These are phyloP conservation scores for Hirtodrosophila histrioides DNA, from an alignment of 2,888 invertebrate genomes.

Conservation along the genomic window DNA sequence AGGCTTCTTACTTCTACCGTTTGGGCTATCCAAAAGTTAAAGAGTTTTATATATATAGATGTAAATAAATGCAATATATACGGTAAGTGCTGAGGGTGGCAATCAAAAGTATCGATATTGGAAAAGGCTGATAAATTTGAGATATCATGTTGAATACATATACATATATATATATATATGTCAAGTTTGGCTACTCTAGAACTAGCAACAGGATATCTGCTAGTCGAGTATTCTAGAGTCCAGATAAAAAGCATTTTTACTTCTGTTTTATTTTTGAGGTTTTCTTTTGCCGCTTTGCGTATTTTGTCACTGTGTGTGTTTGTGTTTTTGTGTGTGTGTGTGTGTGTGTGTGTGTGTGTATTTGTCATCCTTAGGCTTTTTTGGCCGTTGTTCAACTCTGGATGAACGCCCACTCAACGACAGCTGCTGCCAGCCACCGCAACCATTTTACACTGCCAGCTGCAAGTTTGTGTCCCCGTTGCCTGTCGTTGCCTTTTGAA, in stretches of 20 bases:
- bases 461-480: slow-evolving; percentile 28
- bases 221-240: background rate
- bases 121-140: too few species aligned
- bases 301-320: slow-evolving; percentile 15
- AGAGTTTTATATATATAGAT: too few species aligned
- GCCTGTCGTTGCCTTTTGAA: slow-evolving; percentile 38
- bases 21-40: too few species aligned
- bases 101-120: too few species aligned
- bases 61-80: too few species aligned
- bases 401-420: slow-evolving; percentile 50
- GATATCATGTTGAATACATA: too few species aligned
- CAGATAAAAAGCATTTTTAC: background rate
- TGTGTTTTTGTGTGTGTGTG: slow-evolving; percentile 5
- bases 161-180: too few species aligned
- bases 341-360: slow-evolving; percentile 24
- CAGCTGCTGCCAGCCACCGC: slow-evolving; percentile 38
- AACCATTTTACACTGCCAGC: slow-evolving; percentile 46
- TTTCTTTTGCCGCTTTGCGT: slow-evolving; percentile 22
- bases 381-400: slow-evolving; percentile 55
- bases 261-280: background rate
- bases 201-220: slow-evolving; percentile 4
- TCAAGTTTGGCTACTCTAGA: too few species aligned
- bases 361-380: slow-evolving; percentile 64
- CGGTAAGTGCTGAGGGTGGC: too few species aligned
- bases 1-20: too few species aligned